Evolutionary conservation across 1,140 invertebrate genomes (phyloP).

Genomic region (Drosophila kikkawai): DNA sequence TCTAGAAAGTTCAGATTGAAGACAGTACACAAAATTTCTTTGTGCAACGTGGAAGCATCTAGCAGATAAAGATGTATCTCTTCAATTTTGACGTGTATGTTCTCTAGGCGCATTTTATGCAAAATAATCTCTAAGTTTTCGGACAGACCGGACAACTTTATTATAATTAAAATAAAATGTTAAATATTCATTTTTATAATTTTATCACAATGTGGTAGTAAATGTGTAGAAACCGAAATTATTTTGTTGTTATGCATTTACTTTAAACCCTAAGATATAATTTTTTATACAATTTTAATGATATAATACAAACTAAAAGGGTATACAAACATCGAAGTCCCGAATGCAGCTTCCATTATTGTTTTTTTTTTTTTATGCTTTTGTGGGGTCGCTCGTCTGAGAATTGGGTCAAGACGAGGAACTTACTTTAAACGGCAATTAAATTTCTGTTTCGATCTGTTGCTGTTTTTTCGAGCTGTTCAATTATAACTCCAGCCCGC

Average conservation of each 20-base stretch:
- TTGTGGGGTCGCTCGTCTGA: conserved; percentile 53
- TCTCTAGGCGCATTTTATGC: neutral
- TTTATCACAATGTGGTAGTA: too few species aligned
- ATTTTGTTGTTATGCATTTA: too few species aligned
- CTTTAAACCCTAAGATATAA: too few species aligned
- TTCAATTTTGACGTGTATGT: conserved; percentile 9
- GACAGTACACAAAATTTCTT: neutral
- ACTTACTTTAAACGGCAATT: conserved; percentile 77
- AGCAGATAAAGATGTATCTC: conserved; percentile 1
- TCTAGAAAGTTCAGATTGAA: conserved; percentile 18
- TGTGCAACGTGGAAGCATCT: conserved; percentile 1
- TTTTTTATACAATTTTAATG: too few species aligned
- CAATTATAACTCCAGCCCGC: conserved; percentile 56
- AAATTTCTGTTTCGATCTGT: conserved; percentile 64
- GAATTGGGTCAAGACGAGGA: conserved; percentile 79
- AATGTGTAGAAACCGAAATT: too few species aligned
- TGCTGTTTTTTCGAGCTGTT: conserved; percentile 23
- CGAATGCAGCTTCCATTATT: neutral
- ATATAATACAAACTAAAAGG: neutral
- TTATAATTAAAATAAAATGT: too few species aligned
- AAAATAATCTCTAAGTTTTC: too few species aligned
- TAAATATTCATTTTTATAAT: too few species aligned
- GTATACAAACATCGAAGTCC: neutral
- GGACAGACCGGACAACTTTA: too few species aligned
- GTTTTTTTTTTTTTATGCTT: conserved; percentile 18